Base-by-base conservation (phyloP, 2,888 invertebrate genomes). In the Cataglyphis rosenhaueri region DNA sequence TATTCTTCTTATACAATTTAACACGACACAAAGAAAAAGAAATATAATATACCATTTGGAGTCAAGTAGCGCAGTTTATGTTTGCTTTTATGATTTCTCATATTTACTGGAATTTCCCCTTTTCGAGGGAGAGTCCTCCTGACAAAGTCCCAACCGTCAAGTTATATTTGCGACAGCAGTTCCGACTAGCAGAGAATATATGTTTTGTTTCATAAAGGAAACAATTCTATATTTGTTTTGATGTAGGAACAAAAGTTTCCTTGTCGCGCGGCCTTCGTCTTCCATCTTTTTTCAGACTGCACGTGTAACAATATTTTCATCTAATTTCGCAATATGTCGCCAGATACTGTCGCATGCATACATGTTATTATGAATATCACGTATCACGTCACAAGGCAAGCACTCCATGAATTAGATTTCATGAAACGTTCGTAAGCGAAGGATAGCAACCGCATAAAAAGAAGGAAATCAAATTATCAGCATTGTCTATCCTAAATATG, bases 261-360 rank as follows among this genome's bases (percentile, higher is more conserved):
- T 21, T 10, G 4, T 35, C 4, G 57, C 18, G 18, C 4, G 12
- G n/a, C 38, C 38, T 64, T 64, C 10, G 38, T 5, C 52, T 52
- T 52, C 52, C 8, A n/a, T 1, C n/a, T 21, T 38, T 25, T 55
- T 76, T 66, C 48, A 35, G 5, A 32, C 74, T 74, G 21, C 48
- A 35, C 21, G 64, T 55, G 44, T 29, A 55, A 76, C n/a, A 76
- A 65, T 76, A 65, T 57, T 76, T 65, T 65, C 55, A 25, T 65
- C 65, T 65, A 65, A 65, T 76, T 76, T 41, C 25, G 3, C 8
- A 38, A 38, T 8, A 48, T 55, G 9, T 29, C 29, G 32, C 29
- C 12, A 65, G 76, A 65, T 38, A 15, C 38, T 5, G 25, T 48
- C 32, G 1, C 57, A 65, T 25, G 9, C 18, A 25, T 25, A n/a